Percentiles rank a stretch among this genome's conserved stretches.
These are phyloP conservation scores for Emydocephalus ijimae DNA, from an alignment of 2,113 vertebrate species.

Conservation along the genomic window DNA sequence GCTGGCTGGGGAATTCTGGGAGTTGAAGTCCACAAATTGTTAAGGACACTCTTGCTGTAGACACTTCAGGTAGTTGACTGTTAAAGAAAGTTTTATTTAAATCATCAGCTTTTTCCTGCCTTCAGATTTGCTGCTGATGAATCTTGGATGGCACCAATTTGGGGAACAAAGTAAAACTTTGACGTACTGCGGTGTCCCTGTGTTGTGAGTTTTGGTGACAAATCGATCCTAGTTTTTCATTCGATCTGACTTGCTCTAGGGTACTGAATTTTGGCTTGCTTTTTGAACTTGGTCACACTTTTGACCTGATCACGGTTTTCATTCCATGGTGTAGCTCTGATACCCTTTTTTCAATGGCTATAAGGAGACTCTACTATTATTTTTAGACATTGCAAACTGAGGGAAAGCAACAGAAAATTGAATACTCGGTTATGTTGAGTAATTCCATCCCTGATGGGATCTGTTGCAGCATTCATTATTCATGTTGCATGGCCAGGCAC, in stretches of 20 bases:
- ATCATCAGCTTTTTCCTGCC: background rate
- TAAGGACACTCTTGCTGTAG: background rate
- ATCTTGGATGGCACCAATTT: background rate
- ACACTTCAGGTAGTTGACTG: background rate
- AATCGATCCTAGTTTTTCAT: background rate
- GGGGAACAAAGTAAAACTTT: background rate
- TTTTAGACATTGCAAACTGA: background rate
- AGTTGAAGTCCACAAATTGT: background rate
- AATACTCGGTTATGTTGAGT: background rate
- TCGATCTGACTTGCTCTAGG: background rate
- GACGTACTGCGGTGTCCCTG: background rate
- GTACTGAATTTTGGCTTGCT: background rate
- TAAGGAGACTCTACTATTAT: background rate
- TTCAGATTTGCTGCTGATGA: background rate
- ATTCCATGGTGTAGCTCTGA: background rate
- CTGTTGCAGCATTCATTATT: background rate
- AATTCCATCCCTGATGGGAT: background rate
- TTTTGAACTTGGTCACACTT: background rate
- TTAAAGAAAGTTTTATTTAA: background rate
- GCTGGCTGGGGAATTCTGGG: background rate
- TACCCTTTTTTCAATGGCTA: background rate
- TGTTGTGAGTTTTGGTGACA: background rate
- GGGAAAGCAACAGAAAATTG: background rate
- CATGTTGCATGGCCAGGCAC: background rate
- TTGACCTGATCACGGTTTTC: background rate